Conservation (phyloP, 2,113 vertebrate species). For the Ahaetulla prasina region DNA sequence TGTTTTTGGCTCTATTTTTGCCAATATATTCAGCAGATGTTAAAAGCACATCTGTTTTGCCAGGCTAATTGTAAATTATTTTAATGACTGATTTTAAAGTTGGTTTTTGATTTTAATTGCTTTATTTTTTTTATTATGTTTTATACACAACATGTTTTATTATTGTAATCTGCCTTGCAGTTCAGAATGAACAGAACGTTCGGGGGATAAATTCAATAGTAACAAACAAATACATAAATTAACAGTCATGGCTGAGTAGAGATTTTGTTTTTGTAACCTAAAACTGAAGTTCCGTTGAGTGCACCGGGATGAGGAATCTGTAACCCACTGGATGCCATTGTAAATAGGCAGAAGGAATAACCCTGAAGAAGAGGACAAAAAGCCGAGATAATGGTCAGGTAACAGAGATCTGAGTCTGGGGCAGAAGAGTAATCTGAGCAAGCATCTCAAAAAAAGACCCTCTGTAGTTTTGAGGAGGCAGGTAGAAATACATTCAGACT, state of each 20-base stretch:
- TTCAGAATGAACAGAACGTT: not conserved
- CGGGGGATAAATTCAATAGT: not conserved
- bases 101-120: not conserved
- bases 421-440: not conserved
- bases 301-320: not conserved
- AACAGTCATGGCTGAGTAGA: not conserved
- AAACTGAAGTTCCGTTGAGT: not conserved
- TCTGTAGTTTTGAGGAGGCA: not conserved
- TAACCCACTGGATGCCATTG: not conserved
- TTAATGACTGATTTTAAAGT: not conserved
- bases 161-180: not conserved
- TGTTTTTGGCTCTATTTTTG: not conserved
- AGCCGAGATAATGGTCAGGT: not conserved
- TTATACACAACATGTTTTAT: not conserved
- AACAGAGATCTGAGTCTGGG: not conserved
- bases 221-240: not conserved
- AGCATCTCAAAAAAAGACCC: not conserved
- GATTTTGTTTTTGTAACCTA: not conserved
- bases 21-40: not conserved
- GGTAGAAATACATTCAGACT: not conserved
- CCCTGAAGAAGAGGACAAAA: not conserved
- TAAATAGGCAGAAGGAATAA: not conserved
- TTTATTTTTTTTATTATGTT: not conserved
- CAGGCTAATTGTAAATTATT: not conserved
- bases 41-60: not conserved